Percentiles rank a stretch among this genome's conserved stretches.
phyloP scores from a whole-genome alignment of 1,140 invertebrate genomes.

The Sitobion miscanthi region DNA sequence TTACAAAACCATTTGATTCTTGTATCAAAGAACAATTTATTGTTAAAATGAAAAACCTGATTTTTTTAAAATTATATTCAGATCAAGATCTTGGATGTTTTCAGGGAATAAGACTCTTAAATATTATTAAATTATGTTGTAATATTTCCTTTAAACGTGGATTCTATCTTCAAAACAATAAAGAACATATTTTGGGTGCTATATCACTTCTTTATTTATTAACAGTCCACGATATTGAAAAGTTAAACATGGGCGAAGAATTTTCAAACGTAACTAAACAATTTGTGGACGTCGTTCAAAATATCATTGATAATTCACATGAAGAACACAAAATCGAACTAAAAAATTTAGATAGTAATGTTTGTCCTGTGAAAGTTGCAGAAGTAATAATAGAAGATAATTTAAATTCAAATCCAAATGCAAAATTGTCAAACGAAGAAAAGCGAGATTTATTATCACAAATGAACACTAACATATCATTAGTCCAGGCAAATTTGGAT shows the following conservation, averaged over 20 bases:
- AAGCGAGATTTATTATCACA: neutral
- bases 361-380: too few species aligned
- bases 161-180: neutral
- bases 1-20: neutral
- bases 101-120: conserved; percentile 17
- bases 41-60: neutral
- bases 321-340: neutral
- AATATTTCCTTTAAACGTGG: neutral
- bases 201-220: neutral
- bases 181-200: conserved; percentile 15
- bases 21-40: conserved; percentile 8
- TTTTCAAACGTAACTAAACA: neutral
- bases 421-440: neutral
- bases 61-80: neutral
- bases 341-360: neutral
- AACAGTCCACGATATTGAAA: neutral
- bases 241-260: neutral
- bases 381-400: neutral
- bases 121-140: neutral
- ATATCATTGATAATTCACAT: neutral
- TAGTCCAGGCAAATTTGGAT: conserved; percentile 21
- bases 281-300: neutral
- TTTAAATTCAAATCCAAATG: neutral
- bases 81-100: neutral
- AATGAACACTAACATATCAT: neutral